Evolutionary conservation across 2,888 invertebrate genomes (phyloP), one percentile per base, ranked within the genome.

Genomic region (Drosophila kanekoi): DNA sequence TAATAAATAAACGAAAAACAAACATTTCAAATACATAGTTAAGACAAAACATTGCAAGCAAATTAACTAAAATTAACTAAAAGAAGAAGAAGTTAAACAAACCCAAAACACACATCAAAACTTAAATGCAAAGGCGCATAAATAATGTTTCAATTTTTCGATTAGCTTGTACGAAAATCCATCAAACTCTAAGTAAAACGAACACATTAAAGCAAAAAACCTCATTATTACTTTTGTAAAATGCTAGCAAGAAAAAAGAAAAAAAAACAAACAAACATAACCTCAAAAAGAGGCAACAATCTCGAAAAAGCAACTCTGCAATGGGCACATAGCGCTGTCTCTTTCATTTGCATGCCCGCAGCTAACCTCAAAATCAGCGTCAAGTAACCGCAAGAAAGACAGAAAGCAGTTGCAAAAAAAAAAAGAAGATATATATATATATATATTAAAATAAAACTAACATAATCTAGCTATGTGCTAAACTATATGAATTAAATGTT

Each of bases 401-500:
- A 44, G 53, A 49, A 33, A 11, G 9, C 47, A 53, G 41, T 68
- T 51, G 52, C 32, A 18, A 47, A 20, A 8, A 32, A 13, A 33
- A 44, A 60, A 35, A 13, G 2, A 18, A 45, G n/a, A n/a, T n/a
- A n/a, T n/a, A n/a, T n/a, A n/a, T n/a, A n/a, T n/a, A n/a, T n/a
- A n/a, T n/a, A 18, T 18, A 18, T 18, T 23, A 41, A 33, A 37
- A 51, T 8, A 41, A 53, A 41, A 44, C 11, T 35, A 9, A 44
- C n/a, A 44, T n/a, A 43, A 43, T 28, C 58, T 44, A 57, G 35
- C 38, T 44, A 59, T 59, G 59, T 51, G 38, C 54, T 79, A 62
- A 52, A 48, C 41, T 60, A 52, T 52, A 54, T 38, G 56, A 47
- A 57, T 40, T 70, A 47, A 80, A 85, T 68, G 77, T 89, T 77